Evolutionary conservation across 2,888 invertebrate genomes (phyloP).

Genomic region (Cetonia aurata): DNA sequence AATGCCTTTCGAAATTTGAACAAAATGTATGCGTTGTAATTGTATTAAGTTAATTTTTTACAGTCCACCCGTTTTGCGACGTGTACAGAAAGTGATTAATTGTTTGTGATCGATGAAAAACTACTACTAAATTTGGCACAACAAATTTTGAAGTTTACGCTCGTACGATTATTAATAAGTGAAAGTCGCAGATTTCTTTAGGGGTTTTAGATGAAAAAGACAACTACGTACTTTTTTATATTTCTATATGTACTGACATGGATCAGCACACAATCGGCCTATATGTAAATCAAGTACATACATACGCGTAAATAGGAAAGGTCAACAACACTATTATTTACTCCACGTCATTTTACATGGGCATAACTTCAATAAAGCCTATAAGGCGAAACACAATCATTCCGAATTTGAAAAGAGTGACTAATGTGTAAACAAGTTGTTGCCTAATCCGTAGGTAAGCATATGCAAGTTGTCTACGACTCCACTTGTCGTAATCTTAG

Average conservation of each 20-base stretch:
- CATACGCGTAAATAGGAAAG: slow-evolving; percentile 18
- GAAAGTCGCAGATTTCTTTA: slow-evolving; percentile 17
- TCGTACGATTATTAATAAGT: slow-evolving; percentile 21
- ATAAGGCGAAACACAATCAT: slow-evolving; percentile 40
- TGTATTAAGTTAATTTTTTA: no score
- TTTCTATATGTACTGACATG: slow-evolving; percentile 5
- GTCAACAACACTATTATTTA: slow-evolving; percentile 37
- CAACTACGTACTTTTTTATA: slow-evolving; percentile 5
- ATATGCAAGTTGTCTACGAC: slow-evolving; percentile 18
- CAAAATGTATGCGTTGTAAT: no score
- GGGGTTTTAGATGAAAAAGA: slow-evolving; percentile 7
- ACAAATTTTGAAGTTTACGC: slow-evolving; percentile 6
- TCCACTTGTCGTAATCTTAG: slow-evolving; percentile 24
- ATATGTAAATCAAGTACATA: slow-evolving; percentile 22
- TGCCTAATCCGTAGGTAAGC: slow-evolving; percentile 34
- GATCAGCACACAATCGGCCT: neutral
- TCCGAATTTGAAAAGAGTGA: slow-evolving; percentile 41
- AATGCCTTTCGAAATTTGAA: no score
- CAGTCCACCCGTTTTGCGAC: no score
- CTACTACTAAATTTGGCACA: slow-evolving; percentile 20
- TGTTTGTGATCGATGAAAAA: neutral
- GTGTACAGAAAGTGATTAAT: no score
- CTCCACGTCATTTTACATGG: slow-evolving; percentile 26
- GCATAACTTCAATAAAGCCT: slow-evolving; percentile 14
- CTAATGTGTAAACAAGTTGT: slow-evolving; percentile 41